These are phyloP conservation scores for Crypturellus tataupa DNA, from an alignment of 2,797 vertebrate genomes.

Conservation along the genomic window DNA sequence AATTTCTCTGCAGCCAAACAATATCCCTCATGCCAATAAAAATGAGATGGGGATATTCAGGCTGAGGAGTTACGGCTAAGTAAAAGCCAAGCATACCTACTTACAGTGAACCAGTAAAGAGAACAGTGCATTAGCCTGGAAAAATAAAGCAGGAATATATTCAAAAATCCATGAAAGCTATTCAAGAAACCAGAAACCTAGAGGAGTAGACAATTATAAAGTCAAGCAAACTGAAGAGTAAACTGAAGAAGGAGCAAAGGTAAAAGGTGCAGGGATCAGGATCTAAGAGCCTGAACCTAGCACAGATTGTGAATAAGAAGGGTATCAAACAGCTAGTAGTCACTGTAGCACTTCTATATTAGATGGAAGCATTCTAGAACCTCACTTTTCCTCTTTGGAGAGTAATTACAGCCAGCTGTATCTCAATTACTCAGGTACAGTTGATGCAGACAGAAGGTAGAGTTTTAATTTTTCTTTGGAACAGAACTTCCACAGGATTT, in stretches of 20 bases:
- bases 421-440: constrained; percentile 6
- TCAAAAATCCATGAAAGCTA: neutral
- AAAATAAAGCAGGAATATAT: neutral
- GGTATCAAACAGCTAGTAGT: neutral
- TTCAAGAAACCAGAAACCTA: neutral
- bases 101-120: neutral
- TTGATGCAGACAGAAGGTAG: neutral
- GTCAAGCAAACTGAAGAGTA: neutral
- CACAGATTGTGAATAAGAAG: constrained; percentile 11
- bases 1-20: neutral
- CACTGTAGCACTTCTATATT: neutral
- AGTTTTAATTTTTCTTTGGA: neutral
- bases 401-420: constrained; percentile 39
- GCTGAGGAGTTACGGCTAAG: neutral
- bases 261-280: neutral
- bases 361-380: neutral
- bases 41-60: neutral
- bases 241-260: neutral
- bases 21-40: neutral
- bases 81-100: neutral
- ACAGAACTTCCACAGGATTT: neutral
- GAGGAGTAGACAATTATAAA: neutral
- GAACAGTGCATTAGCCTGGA: neutral
- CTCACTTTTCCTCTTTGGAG: neutral
- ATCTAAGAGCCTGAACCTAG: neutral